Evolutionary conservation across 2,888 invertebrate genomes (phyloP), one percentile per base, ranked within the genome.

Genomic region (Polylopha cassiicola): DNA sequence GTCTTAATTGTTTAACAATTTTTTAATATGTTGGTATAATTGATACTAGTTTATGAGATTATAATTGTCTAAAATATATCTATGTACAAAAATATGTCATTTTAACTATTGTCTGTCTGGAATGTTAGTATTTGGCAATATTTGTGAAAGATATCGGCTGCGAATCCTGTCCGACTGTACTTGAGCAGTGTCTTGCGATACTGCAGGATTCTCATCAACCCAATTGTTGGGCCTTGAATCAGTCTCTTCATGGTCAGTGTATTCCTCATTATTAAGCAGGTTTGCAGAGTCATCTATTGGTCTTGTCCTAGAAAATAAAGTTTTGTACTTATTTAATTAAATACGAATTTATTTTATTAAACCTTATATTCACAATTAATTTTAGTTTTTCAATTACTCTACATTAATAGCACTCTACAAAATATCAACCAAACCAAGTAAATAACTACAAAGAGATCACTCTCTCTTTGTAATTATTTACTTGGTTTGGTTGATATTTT

Each of bases 141-240:
- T 78, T 65, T 82, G 86, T 53, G 84, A 61, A 53, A 86, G 66
- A 56, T 86, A 86, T 65, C 80, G 66, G 48, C 73, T 76, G 51
- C 86, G 77, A 53, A 86, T 86, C 43, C 86, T 72, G 53, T 84
- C 76, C 2, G 85, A 84, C 41, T 79, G 76, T 7, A 60, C 65
- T 33, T 61, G 69, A 4, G 76, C 59, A 1, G 63, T 51, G 36
- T 77, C 73, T 20, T 61, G 50, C 4, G 53, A 46, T 2, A 50
- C 34, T 2, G 55, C 45, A 27, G 53, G 37, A 8, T 61, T 57
- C 3, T 63, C 56, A 13, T 51, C 50, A 2, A 49, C 34, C 2
- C 58, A 53, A 7, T 67, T 66, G 1, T 50, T 51, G 2, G 55
- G 51, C 17, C 60, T 48, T 1, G 70, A 61, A 43, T 75, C 76